Percentiles rank a stretch among this genome's conserved stretches.
Conservation (phyloP, 2,797 vertebrate species). For the Lophotriccus pileatus region DNA sequence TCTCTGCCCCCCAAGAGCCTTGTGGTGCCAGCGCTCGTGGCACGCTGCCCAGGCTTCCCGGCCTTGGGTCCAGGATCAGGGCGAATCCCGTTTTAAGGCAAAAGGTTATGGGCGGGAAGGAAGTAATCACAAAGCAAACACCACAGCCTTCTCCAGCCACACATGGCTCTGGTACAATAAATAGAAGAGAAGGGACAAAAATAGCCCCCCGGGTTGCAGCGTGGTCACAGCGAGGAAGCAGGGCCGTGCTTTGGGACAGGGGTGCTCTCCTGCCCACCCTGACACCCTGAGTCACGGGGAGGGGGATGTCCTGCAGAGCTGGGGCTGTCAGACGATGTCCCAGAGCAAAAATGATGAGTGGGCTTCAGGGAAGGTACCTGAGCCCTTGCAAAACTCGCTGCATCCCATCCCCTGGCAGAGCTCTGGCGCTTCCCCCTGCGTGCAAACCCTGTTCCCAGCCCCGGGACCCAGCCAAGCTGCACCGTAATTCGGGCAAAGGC, state of each 20-base stretch:
- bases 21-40: background rate
- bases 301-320: accelerated
- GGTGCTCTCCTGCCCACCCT: background rate
- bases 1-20: background rate
- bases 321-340: background rate
- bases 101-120: constrained; percentile 46
- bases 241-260: background rate
- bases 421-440: background rate
- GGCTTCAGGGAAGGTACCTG: background rate
- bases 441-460: background rate
- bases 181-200: constrained; percentile 32
- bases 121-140: constrained; percentile 27
- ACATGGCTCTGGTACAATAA: background rate
- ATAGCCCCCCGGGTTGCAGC: background rate
- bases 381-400: background rate
- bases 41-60: background rate
- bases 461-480: background rate
- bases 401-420: background rate
- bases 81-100: constrained; percentile 6
- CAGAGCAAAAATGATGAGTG: accelerated
- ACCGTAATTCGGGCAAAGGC: background rate
- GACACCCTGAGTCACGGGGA: accelerated
- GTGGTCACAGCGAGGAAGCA: background rate
- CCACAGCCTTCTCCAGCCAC: background rate
- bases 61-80: background rate